phyloP scores from a whole-genome alignment of 2,888 invertebrate genomes.

The Epinotia brunnichana region DNA sequence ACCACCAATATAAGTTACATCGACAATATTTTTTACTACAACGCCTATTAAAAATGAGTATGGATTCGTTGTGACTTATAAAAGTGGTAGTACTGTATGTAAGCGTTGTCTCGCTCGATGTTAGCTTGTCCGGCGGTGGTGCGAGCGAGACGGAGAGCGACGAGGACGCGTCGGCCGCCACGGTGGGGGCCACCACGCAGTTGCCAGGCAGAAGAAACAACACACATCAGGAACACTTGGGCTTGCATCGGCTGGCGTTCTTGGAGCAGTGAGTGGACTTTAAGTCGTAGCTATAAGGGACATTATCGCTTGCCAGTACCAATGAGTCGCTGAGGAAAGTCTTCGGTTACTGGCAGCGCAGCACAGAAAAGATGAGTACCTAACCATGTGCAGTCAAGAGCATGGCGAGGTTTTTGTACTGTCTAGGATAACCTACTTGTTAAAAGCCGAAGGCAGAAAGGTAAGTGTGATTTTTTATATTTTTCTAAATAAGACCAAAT shows the following conservation, averaged over 20 bases:
- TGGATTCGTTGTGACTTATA: constrained; percentile 4
- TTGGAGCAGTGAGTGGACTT: constrained; percentile 52
- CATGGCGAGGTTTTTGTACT: not conserved
- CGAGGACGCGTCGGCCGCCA: constrained; percentile 84
- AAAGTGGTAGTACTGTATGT: constrained; percentile 43
- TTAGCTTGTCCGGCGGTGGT: constrained; percentile 78
- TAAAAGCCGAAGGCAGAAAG: not conserved
- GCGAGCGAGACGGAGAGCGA: constrained; percentile 91
- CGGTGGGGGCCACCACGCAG: constrained; percentile 65
- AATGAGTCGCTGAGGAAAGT: not conserved
- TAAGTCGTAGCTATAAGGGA: not conserved
- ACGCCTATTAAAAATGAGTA: not conserved
- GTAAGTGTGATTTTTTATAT: not conserved
- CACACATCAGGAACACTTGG: constrained; percentile 82
- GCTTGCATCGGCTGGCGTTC: constrained; percentile 66
- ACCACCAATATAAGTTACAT: constrained; percentile 4
- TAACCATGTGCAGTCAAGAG: not conserved
- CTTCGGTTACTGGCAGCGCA: not conserved
- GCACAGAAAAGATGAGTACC: not conserved
- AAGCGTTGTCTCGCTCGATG: constrained; percentile 64
- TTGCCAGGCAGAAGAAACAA: constrained; percentile 68
- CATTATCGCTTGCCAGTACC: not conserved
- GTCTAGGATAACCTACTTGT: not conserved
- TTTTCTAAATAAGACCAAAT: not conserved
- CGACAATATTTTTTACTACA: not conserved